Base-by-base conservation (phyloP, 1,140 invertebrate species). In the Whitmania pigra region DNA sequence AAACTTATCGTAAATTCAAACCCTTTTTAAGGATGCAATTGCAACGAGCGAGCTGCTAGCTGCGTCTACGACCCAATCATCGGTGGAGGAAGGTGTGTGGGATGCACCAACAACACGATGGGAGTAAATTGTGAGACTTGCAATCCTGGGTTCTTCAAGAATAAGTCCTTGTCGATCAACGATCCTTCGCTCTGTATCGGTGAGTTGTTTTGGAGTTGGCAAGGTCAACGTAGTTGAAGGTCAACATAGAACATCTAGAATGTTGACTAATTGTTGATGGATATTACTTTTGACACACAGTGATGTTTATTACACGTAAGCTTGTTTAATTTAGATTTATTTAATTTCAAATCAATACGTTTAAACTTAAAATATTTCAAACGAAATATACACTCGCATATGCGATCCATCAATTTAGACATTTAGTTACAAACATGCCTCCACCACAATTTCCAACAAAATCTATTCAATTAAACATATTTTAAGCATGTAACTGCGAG, bases 91-190 rank as follows among this genome's bases (percentile, higher is more conserved):
- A 91, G 96, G 77, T 99, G 97, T 80, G 83, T 92, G 57, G 91
- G 97, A 78, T 99, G 97, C 80, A 85, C 86, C 0, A 92, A 91
- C 72, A 95, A 97, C 82, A 88, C 84, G 13, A 92, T 91, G 73
- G 95, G 96, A 17, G 87, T 92, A 5, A 93, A 97, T 81, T 99
- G 96, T 79, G 94, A 98, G 81, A 83, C 88, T 53, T 99, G 96
- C 82, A 87, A 88, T 74, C 88, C 89, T 11, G 73, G 73, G 11
- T 73, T 71, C 69, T 73, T 11, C 40, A 43, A 60, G 25, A 49
- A 73, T 57, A 5, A 43, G 13, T 71, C 73, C 22, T 25, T 71
- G 25, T 22, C 13, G 13, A 27, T 73, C n/a, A 67, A 63, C 43
- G 54, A 73, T 69, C 49, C 55, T 20, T 22, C 63, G 54, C 43